Conservation (phyloP, 2,888 invertebrate species). For the Griposia aprilina region DNA sequence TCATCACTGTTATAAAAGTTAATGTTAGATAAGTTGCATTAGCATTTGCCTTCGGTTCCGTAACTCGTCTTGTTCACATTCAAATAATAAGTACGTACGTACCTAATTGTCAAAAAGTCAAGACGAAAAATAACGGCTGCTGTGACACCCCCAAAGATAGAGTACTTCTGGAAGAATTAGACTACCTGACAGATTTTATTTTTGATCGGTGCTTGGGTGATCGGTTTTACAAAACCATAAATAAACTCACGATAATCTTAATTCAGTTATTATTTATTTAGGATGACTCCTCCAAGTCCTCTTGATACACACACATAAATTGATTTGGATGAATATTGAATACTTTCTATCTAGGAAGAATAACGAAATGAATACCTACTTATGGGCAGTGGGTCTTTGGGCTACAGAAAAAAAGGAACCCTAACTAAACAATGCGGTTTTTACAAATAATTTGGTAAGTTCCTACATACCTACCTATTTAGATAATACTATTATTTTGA, state of each 20-base stretch:
- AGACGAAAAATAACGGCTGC: background rate
- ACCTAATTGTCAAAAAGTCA: background rate
- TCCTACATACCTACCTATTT: background rate
- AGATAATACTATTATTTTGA: slow-evolving; percentile 35
- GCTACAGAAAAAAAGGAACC: slow-evolving; percentile 9
- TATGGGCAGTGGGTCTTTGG: background rate
- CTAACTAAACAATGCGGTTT: slow-evolving; percentile 43
- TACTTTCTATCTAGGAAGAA: too few relatives aligned
- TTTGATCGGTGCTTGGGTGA: background rate
- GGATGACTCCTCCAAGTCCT: background rate
- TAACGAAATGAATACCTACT: too few relatives aligned
- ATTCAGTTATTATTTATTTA: background rate
- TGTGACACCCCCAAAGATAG: background rate
- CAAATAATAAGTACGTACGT: background rate
- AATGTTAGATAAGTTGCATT: background rate
- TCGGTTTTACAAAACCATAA: background rate
- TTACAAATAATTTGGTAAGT: slow-evolving; percentile 40
- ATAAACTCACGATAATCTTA: too few relatives aligned
- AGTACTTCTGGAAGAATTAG: background rate
- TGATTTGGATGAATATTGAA: background rate
- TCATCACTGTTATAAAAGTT: slow-evolving; percentile 4
- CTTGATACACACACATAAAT: background rate
- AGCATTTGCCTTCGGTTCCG: background rate
- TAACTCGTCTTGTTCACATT: background rate
- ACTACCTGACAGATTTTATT: background rate